These are phyloP conservation scores for Crocodylus rhombifer DNA, from an alignment of 2,797 vertebrate species.

Conservation along the genomic window DNA sequence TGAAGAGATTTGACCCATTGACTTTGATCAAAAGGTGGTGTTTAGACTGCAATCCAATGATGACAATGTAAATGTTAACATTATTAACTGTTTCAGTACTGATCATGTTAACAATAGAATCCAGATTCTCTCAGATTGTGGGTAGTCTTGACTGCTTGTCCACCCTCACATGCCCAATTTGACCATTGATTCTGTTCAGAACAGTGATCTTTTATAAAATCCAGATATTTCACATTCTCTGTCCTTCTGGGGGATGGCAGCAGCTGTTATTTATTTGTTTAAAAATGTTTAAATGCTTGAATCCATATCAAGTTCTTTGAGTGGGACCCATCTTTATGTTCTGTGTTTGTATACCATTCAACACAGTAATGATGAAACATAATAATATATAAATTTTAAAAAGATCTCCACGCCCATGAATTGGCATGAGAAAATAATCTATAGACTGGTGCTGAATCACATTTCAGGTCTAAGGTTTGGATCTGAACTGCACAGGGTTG, in stretches of 20 bases:
- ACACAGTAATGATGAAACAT: conserved; percentile 51
- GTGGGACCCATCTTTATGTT: conserved; percentile 46
- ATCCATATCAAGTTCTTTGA: conserved; percentile 57
- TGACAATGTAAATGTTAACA: conserved; percentile 55
- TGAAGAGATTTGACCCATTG: conserved; percentile 57
- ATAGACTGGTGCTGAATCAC: not conserved
- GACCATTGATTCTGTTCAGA: conserved; percentile 60
- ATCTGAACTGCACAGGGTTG: not conserved
- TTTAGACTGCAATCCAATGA: conserved; percentile 55
- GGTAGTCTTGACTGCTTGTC: conserved; percentile 54
- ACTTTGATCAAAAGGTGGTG: conserved; percentile 59
- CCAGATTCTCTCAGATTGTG: conserved; percentile 11
- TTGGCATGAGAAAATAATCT: not conserved
- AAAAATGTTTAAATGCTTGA: conserved; percentile 42
- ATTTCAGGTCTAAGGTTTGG: not conserved
- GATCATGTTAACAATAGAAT: conserved; percentile 57
- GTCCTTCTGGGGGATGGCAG: conserved; percentile 33
- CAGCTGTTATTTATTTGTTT: conserved; percentile 68
- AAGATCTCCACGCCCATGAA: not conserved
- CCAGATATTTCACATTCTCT: conserved; percentile 59
- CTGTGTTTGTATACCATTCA: conserved; percentile 37
- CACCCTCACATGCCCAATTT: conserved; percentile 64
- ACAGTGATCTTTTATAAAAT: conserved; percentile 51
- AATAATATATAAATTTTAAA: conserved; percentile 58
- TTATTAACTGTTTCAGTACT: conserved; percentile 70